Conservation (phyloP, 2,797 vertebrate genomes). For the Coregonus suidteri region DNA sequence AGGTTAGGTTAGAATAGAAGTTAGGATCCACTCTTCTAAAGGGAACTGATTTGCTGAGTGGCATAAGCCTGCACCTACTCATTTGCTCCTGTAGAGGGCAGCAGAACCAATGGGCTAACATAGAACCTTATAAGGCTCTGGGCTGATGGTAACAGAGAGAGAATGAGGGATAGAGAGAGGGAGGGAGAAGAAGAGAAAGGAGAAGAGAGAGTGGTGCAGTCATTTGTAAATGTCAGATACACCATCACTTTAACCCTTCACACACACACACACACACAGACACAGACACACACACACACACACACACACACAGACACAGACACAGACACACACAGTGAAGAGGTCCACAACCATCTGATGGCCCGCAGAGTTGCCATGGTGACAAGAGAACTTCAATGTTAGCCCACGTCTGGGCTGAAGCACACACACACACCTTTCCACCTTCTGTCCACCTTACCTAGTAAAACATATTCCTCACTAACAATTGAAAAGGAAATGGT, state of each 20-base stretch:
- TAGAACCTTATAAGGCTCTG: not conserved
- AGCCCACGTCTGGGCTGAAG: not conserved
- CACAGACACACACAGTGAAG: not conserved
- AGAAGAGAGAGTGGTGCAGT: not conserved
- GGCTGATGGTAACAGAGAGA: not conserved
- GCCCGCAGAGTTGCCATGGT: not conserved
- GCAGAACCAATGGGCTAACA: not conserved
- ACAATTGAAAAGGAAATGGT: not conserved
- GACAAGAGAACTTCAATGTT: not conserved
- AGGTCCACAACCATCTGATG: not conserved
- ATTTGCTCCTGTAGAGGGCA: not conserved
- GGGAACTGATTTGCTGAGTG: not conserved
- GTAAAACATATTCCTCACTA: not conserved
- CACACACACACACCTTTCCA: not conserved
- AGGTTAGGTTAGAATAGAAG: no score
- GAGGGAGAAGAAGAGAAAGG: not conserved
- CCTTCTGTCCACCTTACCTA: not conserved
- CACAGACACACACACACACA: conserved; percentile 4
- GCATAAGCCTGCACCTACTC: not conserved
- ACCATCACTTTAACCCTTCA: not conserved
- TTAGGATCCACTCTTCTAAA: not conserved
- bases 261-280: not conserved
- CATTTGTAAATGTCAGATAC: not conserved
- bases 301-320: not conserved
- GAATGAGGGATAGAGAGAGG: not conserved